These are phyloP conservation scores for Oligia fasciuncula DNA, from an alignment of 2,888 invertebrate species.

Conservation along the genomic window DNA sequence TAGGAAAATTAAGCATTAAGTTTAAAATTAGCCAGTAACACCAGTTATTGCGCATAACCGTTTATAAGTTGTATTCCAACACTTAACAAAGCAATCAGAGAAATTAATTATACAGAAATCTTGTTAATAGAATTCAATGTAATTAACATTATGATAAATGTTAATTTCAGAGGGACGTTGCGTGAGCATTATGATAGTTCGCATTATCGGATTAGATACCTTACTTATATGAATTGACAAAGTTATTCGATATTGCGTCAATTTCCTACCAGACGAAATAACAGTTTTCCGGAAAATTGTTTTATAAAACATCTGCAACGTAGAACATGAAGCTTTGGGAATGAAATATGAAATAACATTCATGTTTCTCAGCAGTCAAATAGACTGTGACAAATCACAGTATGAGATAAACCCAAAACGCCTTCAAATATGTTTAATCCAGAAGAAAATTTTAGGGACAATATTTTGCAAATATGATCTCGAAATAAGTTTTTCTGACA, in stretches of 20 bases:
- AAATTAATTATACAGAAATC: slow-evolving; percentile 52
- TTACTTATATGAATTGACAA: slow-evolving; percentile 6
- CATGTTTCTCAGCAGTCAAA: background rate
- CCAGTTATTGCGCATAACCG: slow-evolving; percentile 36
- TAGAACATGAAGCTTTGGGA: background rate
- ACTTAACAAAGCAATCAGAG: slow-evolving; percentile 50
- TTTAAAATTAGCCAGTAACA: slow-evolving; percentile 27
- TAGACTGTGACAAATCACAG: background rate
- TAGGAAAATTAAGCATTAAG: slow-evolving; percentile 32
- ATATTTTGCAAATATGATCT: background rate
- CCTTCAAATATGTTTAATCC: background rate
- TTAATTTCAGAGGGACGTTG: slow-evolving; percentile 25
- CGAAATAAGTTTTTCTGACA: background rate
- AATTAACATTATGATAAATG: slow-evolving; percentile 59
- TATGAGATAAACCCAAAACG: background rate
- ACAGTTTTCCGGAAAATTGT: background rate
- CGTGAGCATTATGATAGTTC: slow-evolving; percentile 34
- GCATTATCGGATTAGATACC: slow-evolving; percentile 30
- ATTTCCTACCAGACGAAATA: background rate
- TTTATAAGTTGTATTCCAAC: slow-evolving; percentile 40
- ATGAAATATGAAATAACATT: background rate
- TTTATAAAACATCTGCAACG: background rate
- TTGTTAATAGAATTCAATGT: slow-evolving; percentile 48
- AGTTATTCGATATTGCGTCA: background rate
- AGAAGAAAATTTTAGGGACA: background rate